Evolutionary conservation across 2,113 vertebrate genomes (phyloP).

Genomic region (Dasyornis broadbenti): DNA sequence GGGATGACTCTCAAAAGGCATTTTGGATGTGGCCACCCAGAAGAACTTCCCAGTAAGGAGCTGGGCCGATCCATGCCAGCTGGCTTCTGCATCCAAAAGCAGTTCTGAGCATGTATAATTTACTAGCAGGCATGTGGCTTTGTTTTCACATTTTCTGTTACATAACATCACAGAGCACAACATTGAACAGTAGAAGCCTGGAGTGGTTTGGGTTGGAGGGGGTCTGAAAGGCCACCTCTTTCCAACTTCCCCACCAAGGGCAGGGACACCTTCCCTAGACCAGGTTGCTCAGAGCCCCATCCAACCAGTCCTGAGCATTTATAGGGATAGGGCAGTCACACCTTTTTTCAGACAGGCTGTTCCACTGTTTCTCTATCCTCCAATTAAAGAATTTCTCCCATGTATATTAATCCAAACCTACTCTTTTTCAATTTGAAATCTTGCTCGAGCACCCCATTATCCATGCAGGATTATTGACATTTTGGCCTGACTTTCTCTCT

Average conservation of each 20-base stretch:
- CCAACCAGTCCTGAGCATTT: not conserved
- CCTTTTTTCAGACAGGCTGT: not conserved
- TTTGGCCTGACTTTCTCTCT: not conserved
- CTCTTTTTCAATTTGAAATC: not conserved
- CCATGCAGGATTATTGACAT: not conserved
- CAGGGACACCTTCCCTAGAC: not conserved
- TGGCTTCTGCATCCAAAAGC: not conserved
- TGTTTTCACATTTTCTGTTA: not conserved
- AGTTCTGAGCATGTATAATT: not conserved
- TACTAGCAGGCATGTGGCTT: not conserved
- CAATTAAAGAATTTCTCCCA: not conserved
- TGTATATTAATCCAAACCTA: not conserved
- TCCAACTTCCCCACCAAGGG: not conserved
- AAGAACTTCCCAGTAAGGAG: not conserved
- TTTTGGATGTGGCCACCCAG: not conserved
- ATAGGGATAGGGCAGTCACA: accelerated
- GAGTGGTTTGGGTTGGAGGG: not conserved
- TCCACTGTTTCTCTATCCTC: not conserved
- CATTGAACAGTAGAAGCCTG: not conserved
- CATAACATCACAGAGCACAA: not conserved
- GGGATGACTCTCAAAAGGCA: not conserved
- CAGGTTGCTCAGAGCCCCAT: no score
- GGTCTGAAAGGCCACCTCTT: not conserved
- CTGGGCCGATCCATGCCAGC: not conserved
- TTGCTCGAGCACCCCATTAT: not conserved